Evolutionary conservation across 2,797 vertebrate species (phyloP).

Genomic region (Cirrhinus molitorella): DNA sequence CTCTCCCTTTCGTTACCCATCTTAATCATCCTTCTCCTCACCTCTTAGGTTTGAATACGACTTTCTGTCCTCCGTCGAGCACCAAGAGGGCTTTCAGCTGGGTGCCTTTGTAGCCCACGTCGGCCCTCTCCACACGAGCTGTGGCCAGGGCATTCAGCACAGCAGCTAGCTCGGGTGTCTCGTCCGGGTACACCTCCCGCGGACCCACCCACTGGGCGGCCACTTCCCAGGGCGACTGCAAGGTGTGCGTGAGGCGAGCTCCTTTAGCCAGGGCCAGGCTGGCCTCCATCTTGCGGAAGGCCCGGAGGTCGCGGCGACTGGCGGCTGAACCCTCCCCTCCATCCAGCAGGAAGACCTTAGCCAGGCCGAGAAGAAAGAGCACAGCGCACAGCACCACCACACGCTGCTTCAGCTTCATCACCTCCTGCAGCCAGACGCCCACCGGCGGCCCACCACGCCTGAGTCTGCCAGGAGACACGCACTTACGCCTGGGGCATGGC

Average conservation of each 20-base stretch:
- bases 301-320: slow-evolving; percentile 90
- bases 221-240: slow-evolving; percentile 98
- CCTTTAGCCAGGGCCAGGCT: slow-evolving; percentile 86
- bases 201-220: slow-evolving; percentile 97
- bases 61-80: slow-evolving; percentile 96
- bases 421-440: slow-evolving; percentile 59
- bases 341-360: slow-evolving; percentile 97
- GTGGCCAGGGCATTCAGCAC: slow-evolving; percentile 90
- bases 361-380: slow-evolving; percentile 95
- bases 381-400: slow-evolving; percentile 93
- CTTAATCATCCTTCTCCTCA: slow-evolving; percentile 65
- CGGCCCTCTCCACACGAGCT: slow-evolving; percentile 89
- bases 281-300: slow-evolving; percentile 93
- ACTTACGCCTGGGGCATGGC: slow-evolving; percentile 77
- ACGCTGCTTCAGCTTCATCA: slow-evolving; percentile 99
- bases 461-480: slow-evolving; percentile 32
- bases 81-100: slow-evolving; percentile 95
- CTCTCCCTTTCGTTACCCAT: slow-evolving; percentile 5
- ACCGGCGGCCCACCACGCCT: slow-evolving; percentile 31
- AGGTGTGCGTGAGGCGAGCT: slow-evolving; percentile 90
- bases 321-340: slow-evolving; percentile 93
- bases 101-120: slow-evolving; percentile 97
- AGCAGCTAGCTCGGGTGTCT: slow-evolving; percentile 94
- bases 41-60: slow-evolving; percentile 99
- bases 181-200: slow-evolving; percentile 95